phyloP scores from a whole-genome alignment of 2,113 vertebrate genomes.

The Platysteira castanea region DNA sequence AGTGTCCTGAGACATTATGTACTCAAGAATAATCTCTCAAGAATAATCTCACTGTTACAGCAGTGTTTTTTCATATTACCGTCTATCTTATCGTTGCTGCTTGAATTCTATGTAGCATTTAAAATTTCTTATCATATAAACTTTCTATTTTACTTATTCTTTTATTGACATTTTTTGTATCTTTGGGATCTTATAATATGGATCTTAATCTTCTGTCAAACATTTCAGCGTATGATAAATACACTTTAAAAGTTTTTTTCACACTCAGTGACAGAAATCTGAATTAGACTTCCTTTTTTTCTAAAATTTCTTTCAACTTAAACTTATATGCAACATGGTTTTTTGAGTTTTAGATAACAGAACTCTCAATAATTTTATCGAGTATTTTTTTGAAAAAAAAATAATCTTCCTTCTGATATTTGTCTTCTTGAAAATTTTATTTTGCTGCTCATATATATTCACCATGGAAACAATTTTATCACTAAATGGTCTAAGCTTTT shows the following conservation, averaged over 20 bases:
- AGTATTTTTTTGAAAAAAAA: not conserved
- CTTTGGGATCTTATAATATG: not conserved
- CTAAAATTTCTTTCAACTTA: not conserved
- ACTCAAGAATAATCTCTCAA: not conserved
- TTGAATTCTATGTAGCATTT: not conserved
- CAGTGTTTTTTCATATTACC: not conserved
- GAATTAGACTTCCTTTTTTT: not conserved
- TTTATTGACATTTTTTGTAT: fast-evolving
- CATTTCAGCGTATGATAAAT: not conserved
- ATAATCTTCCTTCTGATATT: not conserved
- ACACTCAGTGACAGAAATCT: not conserved
- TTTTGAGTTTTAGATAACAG: not conserved
- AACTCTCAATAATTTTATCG: not conserved
- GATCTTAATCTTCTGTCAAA: not conserved
- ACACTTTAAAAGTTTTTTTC: not conserved
- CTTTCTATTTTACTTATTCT: not conserved
- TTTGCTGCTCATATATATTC: not conserved
- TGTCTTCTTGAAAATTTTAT: not conserved
- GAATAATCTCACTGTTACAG: no score
- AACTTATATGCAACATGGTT: not conserved
- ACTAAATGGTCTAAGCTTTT: not conserved
- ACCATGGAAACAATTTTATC: not conserved
- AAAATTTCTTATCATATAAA: not conserved
- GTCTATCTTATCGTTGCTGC: not conserved
- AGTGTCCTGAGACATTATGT: not conserved